phyloP scores from a whole-genome alignment of 2,797 vertebrate species.

The Notolepis coatsorum region DNA sequence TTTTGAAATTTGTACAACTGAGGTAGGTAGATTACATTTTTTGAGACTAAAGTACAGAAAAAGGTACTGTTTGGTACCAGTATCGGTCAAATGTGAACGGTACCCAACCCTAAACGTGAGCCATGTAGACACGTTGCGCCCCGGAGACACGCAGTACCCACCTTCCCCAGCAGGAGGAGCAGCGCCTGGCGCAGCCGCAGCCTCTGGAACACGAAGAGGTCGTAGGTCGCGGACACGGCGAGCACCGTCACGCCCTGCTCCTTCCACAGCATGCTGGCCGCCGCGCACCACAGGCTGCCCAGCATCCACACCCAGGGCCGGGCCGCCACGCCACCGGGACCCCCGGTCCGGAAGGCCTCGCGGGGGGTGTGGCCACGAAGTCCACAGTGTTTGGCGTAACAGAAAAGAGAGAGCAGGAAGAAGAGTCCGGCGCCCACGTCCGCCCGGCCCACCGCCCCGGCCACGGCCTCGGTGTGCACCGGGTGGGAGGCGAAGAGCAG shows the following conservation, averaged over 20 bases:
- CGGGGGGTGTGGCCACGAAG: constrained; percentile 60
- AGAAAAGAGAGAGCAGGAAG: constrained; percentile 90
- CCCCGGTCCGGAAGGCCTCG: constrained; percentile 14
- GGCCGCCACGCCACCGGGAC: not conserved
- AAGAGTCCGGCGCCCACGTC: constrained; percentile 92
- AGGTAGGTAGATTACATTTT: too few relatives aligned
- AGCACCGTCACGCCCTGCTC: constrained; percentile 96
- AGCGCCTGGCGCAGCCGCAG: constrained; percentile 87
- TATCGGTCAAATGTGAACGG: too few relatives aligned
- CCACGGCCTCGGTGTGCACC: constrained; percentile 92
- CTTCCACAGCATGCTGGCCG: constrained; percentile 97
- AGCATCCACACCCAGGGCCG: constrained; percentile 90
- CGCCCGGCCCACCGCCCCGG: constrained; percentile 91
- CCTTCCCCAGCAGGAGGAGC: constrained; percentile 86
- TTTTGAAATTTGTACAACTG: too few relatives aligned
- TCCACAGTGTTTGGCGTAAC: constrained; percentile 88
- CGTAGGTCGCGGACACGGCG: constrained; percentile 90
- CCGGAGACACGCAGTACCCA: constrained; percentile 43
- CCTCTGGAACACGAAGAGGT: constrained; percentile 91
- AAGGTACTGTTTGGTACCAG: too few relatives aligned
- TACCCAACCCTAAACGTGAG: not conserved
- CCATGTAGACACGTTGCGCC: not conserved
- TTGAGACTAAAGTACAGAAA: too few relatives aligned
- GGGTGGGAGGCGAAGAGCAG: constrained; percentile 92
- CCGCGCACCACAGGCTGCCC: constrained; percentile 87